A percentile compares a stretch with the other conserved stretches of the same genome.
phyloP scores from a whole-genome alignment of 53 echinoderm and acorn worm species.

The Echinometra lucunter region DNA sequence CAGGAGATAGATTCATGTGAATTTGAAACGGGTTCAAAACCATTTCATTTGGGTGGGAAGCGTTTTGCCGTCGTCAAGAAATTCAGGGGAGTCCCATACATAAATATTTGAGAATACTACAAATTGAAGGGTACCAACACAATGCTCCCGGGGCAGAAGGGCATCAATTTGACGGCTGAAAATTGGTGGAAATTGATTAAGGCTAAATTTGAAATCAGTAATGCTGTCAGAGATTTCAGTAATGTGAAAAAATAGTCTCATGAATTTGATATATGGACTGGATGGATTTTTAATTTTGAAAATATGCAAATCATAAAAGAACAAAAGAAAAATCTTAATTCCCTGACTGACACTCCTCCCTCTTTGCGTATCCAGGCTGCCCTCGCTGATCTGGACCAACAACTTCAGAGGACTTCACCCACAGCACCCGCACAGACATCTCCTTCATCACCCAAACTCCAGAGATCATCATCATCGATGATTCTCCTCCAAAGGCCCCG shows the following conservation, averaged over 20 bases:
- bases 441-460: too few species aligned
- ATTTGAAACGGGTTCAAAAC: conserved; percentile 59
- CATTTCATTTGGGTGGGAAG: conserved; percentile 37
- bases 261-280: neutral
- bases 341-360: too few species aligned
- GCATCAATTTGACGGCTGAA: conserved; percentile 52
- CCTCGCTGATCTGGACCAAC: too few species aligned
- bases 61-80: conserved; percentile 44
- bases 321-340: neutral
- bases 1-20: conserved; percentile 29
- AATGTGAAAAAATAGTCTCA: neutral
- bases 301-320: neutral
- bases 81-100: conserved; percentile 48
- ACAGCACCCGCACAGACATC: too few species aligned
- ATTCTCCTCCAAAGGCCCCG: too few species aligned
- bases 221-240: conserved; percentile 26
- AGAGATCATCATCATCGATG: too few species aligned
- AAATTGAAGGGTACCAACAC: conserved; percentile 6
- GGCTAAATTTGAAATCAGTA: neutral
- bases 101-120: conserved; percentile 39
- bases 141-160: conserved; percentile 33
- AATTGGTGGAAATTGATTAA: conserved; percentile 12
- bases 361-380: too few species aligned
- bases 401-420: too few species aligned
- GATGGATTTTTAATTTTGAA: neutral